These are phyloP conservation scores for Anguilla japonica DNA, from an alignment of 2,113 vertebrate genomes.

Conservation along the genomic window DNA sequence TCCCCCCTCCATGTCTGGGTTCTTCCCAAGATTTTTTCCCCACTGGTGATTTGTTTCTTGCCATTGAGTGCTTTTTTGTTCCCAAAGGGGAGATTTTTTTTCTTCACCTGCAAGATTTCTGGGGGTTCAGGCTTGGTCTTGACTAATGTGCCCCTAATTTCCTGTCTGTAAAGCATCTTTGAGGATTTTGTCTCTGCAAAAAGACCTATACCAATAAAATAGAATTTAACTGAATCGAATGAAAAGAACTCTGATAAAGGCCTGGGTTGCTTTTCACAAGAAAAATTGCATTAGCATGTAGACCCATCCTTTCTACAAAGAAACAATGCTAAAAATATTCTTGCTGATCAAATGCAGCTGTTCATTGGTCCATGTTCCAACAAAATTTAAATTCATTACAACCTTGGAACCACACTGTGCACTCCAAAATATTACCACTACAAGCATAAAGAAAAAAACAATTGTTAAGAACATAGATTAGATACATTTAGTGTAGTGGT, in stretches of 20 bases:
- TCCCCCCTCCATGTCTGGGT: too few relatives aligned
- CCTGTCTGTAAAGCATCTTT: too few relatives aligned
- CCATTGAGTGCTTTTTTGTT: too few relatives aligned
- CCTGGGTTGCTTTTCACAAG: neutral
- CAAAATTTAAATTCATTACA: neutral
- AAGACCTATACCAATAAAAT: too few relatives aligned
- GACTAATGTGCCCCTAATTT: too few relatives aligned
- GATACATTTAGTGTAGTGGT: neutral
- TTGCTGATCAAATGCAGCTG: neutral
- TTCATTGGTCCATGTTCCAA: neutral
- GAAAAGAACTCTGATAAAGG: neutral
- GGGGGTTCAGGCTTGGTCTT: too few relatives aligned
- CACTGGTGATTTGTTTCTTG: too few relatives aligned
- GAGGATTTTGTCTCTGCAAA: too few relatives aligned
- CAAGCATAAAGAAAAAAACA: neutral
- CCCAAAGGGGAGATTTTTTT: too few relatives aligned
- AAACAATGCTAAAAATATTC: neutral
- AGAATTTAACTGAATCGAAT: too few relatives aligned
- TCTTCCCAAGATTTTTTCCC: too few relatives aligned
- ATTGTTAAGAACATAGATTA: neutral
- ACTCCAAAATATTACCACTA: neutral
- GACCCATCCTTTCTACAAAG: neutral
- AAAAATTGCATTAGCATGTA: neutral
- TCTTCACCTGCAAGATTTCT: too few relatives aligned
- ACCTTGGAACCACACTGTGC: neutral